Evolutionary conservation across 1,140 invertebrate species (phyloP), one percentile per base, ranked within the genome.

Genomic region (Alviniconcha marisindica): DNA sequence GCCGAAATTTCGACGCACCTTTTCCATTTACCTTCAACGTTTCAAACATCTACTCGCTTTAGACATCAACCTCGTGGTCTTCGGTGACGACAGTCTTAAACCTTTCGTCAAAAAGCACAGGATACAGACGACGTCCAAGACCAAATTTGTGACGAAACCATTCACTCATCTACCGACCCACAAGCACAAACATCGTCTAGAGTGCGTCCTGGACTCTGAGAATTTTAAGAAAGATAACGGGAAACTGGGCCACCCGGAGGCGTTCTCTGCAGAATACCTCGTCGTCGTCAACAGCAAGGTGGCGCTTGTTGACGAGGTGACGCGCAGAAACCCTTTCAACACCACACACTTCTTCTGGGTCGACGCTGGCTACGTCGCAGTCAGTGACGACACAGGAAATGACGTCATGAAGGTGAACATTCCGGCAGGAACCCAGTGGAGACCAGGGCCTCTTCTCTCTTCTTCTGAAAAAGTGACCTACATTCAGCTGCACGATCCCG

Each of bases 301-400:
- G n/a, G 82, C 85, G 0, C 82, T 89, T 36, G 48, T 89, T 69
- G 63, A 79, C 10, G 36, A 84, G 18, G 85, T 81, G 2, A 76
- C 71, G 2, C 24, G 36, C 5, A 18, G 18, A 18, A 86, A 87
- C 63, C 83, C 66, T 7, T 89, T 89, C 66, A 77, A 79, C 15
- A 85, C 60, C 18, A 54, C 79, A 0, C 84, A 87, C 84, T 86
- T 86, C 81, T 87, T 77, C 71, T 87, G 88, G 88, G 85, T 89
- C n/a, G 86, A 89, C 73, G 78, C 81, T 1, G 86, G 88, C 18
- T 89, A 89, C 79, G 88, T 80, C 1, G 83, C 84, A 28, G 76
- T 82, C 21, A 48, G 40, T 40, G 79, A 81, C 10, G 66, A 73
- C 21, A 85, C 36, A 21, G 81, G 28, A 71, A 21, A 44, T 54